Percentiles rank a stretch among this genome's conserved stretches.
These are phyloP conservation scores for Sebastolobus alascanus DNA, from an alignment of 2,797 vertebrate species.

Conservation along the genomic window DNA sequence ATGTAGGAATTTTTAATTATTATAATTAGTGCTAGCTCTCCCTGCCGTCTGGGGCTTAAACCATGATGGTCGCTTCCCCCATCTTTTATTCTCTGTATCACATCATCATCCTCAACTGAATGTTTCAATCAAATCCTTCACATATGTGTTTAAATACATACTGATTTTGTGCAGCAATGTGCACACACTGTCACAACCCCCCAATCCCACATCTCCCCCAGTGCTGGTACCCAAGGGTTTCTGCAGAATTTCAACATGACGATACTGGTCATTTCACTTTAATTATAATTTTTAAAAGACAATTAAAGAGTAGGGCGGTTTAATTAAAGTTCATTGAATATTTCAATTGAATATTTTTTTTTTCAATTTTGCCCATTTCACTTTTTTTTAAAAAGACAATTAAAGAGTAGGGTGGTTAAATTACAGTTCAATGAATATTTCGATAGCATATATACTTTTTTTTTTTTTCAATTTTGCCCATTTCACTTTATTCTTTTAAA, in stretches of 20 bases:
- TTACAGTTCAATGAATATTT: not conserved
- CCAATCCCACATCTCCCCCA: not conserved
- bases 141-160: conserved; percentile 9
- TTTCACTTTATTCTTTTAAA: not conserved
- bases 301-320: not conserved
- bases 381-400: not conserved
- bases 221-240: not conserved
- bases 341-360: not conserved
- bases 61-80: conserved; percentile 35
- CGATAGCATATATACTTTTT: not conserved
- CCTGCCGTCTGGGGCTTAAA: conserved; percentile 53
- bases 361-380: not conserved
- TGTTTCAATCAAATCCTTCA: conserved; percentile 35
- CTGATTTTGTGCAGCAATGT: not conserved
- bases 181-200: not conserved
- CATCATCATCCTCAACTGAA: conserved; percentile 38
- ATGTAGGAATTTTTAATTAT: conserved; percentile 73
- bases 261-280: not conserved
- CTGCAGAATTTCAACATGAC: not conserved
- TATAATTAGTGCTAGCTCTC: conserved; percentile 65
- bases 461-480: not conserved
- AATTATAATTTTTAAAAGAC: not conserved
- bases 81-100: conserved; percentile 42
- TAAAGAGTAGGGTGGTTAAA: not conserved
- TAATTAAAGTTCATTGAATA: not conserved